Evolutionary conservation across 2,888 invertebrate species (phyloP), one percentile per base, ranked within the genome.

Genomic region (Hartigia nigra): DNA sequence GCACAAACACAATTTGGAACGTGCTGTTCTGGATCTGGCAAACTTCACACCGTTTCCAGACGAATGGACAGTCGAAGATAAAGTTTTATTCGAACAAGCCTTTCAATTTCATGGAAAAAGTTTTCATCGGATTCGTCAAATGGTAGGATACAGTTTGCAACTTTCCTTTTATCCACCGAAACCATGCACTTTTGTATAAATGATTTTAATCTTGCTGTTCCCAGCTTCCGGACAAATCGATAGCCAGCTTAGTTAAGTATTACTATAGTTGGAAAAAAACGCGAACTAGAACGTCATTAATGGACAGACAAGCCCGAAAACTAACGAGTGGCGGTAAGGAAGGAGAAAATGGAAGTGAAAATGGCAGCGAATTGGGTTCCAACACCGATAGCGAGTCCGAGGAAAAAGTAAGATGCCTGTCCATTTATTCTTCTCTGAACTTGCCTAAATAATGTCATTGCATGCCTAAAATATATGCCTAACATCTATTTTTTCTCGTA

Each of bases 231-330:
- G 99, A 99, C 91, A 99, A 99, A 93, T 96, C 98, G 75, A 98
- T 99, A 90, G 97, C 98, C 75, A 97, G 97, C 87, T 93, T 99
- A 88, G 98, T 99, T 1, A 98, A 98, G 92, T 98, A 98, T 92
- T 99, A 99, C 92, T 99, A 99, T 91, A 97, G 98, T 88, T 99
- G 99, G 99, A 99, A 99, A 92, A 99, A 99, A 92, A 97, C 98
- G 34, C 93, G 98, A 86, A 96, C 97, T 87, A 95, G 98, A 80
- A 97, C 97, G 78, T 98, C 98, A 88, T 93, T 98, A 69, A 98
- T 99, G 97, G 99, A 99, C 92, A 93, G 95, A 83, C 96, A 96
- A 89, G 96, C 95, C 3, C 93, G 94, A 82, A 95, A 95, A 90
- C 91, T 95, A 81, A 94, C 94, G n/a, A 92, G 93, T 78, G 93